phyloP scores from a whole-genome alignment of 2,888 invertebrate species.

The Nymphalis polychloros region DNA sequence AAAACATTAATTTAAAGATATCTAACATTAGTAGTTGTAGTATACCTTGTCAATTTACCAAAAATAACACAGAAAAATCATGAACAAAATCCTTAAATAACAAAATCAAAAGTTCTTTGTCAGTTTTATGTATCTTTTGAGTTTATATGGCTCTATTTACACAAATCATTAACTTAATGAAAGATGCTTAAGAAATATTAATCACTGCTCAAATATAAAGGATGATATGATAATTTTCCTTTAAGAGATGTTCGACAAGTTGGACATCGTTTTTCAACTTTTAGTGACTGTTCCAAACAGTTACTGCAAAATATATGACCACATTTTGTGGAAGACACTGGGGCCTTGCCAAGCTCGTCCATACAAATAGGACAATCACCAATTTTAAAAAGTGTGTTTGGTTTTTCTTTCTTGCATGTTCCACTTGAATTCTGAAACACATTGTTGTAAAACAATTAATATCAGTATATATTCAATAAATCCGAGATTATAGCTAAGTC shows the following conservation, averaged over 20 bases:
- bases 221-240: slow-evolving; percentile 55
- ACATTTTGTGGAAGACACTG: slow-evolving; percentile 64
- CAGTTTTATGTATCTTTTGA: too few species aligned
- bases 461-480: too few species aligned
- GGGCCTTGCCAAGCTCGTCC: slow-evolving; percentile 56
- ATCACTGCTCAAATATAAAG: slow-evolving; percentile 40
- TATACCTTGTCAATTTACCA: too few species aligned
- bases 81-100: too few species aligned
- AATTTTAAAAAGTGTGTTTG: slow-evolving; percentile 35
- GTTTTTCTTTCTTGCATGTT: slow-evolving; percentile 8
- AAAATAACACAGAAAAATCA: too few species aligned
- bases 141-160: too few species aligned
- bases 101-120: too few species aligned
- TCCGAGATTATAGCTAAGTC: too few species aligned
- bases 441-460: neutral
- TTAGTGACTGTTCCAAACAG: slow-evolving; percentile 52
- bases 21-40: too few species aligned
- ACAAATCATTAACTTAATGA: too few species aligned
- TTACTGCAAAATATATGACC: slow-evolving; percentile 63
- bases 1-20: too few species aligned
- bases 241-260: slow-evolving; percentile 55
- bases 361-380: slow-evolving; percentile 65
- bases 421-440: slow-evolving; percentile 4
- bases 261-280: slow-evolving; percentile 55
- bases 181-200: too few species aligned